Percentiles rank a stretch among this genome's conserved stretches.
Conservation (phyloP, 2,888 invertebrate genomes). For the Sabatieria punctata region DNA sequence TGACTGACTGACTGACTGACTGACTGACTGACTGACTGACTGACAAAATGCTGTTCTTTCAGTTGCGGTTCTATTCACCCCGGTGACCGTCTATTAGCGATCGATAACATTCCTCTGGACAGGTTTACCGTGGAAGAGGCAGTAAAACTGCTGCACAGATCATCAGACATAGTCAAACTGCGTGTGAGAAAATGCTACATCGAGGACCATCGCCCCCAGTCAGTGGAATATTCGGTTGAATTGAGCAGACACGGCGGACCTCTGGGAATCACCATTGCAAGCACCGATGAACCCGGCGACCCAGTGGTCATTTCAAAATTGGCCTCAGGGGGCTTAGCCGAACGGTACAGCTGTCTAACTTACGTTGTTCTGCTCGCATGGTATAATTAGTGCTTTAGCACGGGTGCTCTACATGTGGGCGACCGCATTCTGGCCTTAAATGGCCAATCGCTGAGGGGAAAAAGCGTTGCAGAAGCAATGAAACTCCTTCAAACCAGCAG, state of each 20-base stretch:
- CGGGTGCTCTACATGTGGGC: conserved; percentile 68
- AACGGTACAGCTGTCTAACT: too few relatives aligned
- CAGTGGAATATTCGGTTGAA: conserved; percentile 47
- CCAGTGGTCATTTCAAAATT: conserved; percentile 63
- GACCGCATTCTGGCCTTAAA: conserved; percentile 74
- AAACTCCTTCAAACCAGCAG: conserved; percentile 57
- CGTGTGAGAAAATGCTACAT: conserved; percentile 38
- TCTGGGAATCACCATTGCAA: conserved; percentile 64
- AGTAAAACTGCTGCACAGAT: conserved; percentile 33
- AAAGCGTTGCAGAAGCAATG: conserved; percentile 65
- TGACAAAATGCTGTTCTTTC: too few relatives aligned
- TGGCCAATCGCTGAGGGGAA: conserved; percentile 59
- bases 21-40: too few relatives aligned
- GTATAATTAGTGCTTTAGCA: too few relatives aligned
- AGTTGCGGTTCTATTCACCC: conserved; percentile 56
- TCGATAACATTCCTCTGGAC: conserved; percentile 63
- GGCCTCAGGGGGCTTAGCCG: conserved; percentile 49
- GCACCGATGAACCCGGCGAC: conserved; percentile 66
- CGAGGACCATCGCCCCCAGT: conserved; percentile 7
- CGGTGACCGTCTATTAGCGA: conserved; percentile 68
- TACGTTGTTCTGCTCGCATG: too few relatives aligned
- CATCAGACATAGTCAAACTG: conserved; percentile 39
- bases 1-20: too few relatives aligned
- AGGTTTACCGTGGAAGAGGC: conserved; percentile 48
- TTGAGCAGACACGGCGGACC: conserved; percentile 54